Conservation (phyloP, 1,140 invertebrate species). For the Bombus turneri region DNA sequence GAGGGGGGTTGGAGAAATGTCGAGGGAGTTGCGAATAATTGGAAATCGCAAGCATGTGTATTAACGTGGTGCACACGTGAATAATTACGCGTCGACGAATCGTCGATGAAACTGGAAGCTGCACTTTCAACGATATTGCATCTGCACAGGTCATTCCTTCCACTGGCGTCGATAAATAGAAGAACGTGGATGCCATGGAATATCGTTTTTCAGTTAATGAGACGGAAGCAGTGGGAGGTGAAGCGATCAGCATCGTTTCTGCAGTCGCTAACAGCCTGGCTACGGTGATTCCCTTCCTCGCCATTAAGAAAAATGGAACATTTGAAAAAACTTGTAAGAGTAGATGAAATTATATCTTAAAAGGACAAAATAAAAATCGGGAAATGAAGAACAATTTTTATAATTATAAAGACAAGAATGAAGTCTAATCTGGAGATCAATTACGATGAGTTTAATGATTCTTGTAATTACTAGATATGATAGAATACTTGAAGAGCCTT, state of each 20-base stretch:
- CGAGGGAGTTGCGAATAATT: constrained; percentile 25
- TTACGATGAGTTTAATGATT: too few relatives aligned
- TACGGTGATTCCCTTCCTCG: too few relatives aligned
- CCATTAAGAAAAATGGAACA: too few relatives aligned
- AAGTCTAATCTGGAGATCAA: background rate
- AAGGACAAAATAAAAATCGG: too few relatives aligned
- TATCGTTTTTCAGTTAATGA: background rate
- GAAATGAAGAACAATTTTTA: too few relatives aligned
- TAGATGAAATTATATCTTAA: too few relatives aligned
- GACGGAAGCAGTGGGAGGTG: background rate
- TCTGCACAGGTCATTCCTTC: background rate
- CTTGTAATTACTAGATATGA: too few relatives aligned
- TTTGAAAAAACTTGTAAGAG: background rate
- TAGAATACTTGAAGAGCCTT: too few relatives aligned
- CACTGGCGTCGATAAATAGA: background rate
- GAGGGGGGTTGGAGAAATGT: background rate
- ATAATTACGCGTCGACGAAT: constrained; percentile 24
- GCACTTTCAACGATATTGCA: background rate
- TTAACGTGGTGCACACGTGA: background rate
- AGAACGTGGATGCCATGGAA: background rate
- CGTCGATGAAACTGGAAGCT: too few relatives aligned
- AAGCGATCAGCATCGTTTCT: background rate
- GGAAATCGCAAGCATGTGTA: background rate
- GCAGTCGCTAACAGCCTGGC: background rate
- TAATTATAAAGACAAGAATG: background rate